Base-by-base conservation (phyloP, 2,113 vertebrate genomes). In the Sander lucioperca region DNA sequence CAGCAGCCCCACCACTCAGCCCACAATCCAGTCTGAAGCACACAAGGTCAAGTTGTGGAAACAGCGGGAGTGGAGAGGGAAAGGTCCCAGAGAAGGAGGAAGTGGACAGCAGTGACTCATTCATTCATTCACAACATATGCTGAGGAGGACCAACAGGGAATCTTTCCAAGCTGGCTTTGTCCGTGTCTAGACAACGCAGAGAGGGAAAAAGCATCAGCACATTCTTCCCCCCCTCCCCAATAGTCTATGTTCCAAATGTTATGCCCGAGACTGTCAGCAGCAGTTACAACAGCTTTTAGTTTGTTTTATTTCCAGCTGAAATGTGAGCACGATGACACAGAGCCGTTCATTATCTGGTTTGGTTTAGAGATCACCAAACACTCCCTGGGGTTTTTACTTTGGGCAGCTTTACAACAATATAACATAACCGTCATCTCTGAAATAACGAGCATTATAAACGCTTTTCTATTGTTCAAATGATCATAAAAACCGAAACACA, bases 41-140 rank as follows among this genome's bases (percentile, higher is more conserved):
- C 91, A 82, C 84, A 79, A 74, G 87, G 84, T 92, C 71, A 86
- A 84, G 80, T 56, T 30, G 75, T 76, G 54, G 63, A 82, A 70
- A 30, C 4, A 19, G 63, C 54, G 6, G 10, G 18, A 56, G 59
- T 9, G 3, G 77, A 12, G 30, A 48, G 71, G 62, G 30, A 23
- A 18, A 10, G 33, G 21, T 56, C 33, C 6, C 12, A 23, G 74
- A 30, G 15, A 6, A 54, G 48, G 33, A 74, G 82, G 64, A 62
- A 70, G 74, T 73, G 58, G 50, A 71, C 47, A 5, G 54, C 56
- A 45, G 54, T 74, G 62, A 84, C 25, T 79, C 61, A 64, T 90
- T 93, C 74, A 64, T 90, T 93, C 74, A 68, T 91, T 94, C 88
- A 93, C 82, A 93, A 88, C 89, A 80, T 51, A 75, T 91, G 77